Percentiles rank a stretch among this genome's conserved stretches.
phyloP scores from a whole-genome alignment of 2,797 vertebrate genomes.

The Merluccius polli region DNA sequence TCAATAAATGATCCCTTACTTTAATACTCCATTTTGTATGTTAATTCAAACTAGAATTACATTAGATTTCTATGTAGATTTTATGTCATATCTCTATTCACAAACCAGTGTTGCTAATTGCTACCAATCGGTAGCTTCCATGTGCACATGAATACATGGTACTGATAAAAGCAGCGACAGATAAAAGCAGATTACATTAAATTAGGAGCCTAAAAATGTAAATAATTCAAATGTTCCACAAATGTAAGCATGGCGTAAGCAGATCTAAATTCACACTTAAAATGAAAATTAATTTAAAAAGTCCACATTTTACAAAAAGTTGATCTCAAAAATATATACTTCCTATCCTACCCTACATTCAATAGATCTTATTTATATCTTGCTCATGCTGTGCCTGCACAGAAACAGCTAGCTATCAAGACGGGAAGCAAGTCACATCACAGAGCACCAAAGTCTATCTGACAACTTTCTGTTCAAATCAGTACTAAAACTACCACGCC shows the following conservation, averaged over 20 bases:
- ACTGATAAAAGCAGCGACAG: not conserved
- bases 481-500: not conserved
- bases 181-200: not conserved
- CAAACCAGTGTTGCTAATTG: not conserved
- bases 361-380: not conserved
- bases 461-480: not conserved
- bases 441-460: not conserved
- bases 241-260: not conserved
- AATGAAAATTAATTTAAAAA: not conserved
- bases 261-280: not conserved
- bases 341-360: not conserved
- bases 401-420: not conserved
- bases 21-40: not conserved
- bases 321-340: not conserved
- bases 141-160: not conserved
- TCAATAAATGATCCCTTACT: no score
- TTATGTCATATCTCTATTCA: not conserved
- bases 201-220: not conserved
- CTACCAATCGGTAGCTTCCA: not conserved
- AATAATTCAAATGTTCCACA: not conserved
- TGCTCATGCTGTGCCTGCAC: slow-evolving; percentile 2
- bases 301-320: not conserved
- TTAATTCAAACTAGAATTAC: not conserved
- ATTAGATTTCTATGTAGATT: not conserved
- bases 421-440: not conserved